phyloP scores from a whole-genome alignment of 2,888 invertebrate genomes.

The Rhamnusium bicolor region DNA sequence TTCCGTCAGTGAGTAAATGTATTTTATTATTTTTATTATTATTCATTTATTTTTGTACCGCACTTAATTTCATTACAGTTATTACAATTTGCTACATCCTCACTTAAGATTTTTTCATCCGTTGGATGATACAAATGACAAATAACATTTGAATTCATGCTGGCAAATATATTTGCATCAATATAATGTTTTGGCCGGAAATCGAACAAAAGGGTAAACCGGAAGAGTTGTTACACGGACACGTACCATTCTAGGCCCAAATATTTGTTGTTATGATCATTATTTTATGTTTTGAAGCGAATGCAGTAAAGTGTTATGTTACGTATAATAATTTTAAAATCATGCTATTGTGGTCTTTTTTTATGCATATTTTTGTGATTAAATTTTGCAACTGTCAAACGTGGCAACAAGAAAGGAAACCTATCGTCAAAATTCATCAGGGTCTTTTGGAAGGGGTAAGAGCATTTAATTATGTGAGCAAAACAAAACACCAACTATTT shows the following conservation, averaged over 20 bases:
- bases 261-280: conserved; percentile 51
- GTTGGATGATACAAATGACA: not conserved
- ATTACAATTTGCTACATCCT: not conserved
- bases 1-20: too few relatives aligned
- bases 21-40: too few relatives aligned
- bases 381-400: conserved; percentile 40
- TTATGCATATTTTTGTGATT: conserved; percentile 31
- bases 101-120: not conserved
- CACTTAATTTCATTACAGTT: not conserved
- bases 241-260: conserved; percentile 37
- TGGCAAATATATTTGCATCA: conserved; percentile 37
- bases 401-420: conserved; percentile 61
- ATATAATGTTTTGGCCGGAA: conserved; percentile 52
- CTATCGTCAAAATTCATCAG: conserved; percentile 74
- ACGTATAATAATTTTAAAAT: conserved; percentile 4
- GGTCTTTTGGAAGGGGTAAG: conserved; percentile 77
- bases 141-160: not conserved
- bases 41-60: not conserved
- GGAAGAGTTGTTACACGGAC: conserved; percentile 53
- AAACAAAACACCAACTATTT: not conserved
- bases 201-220: conserved; percentile 60
- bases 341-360: conserved; percentile 19
- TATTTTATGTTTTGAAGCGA: conserved; percentile 3
- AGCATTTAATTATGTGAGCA: conserved; percentile 42
- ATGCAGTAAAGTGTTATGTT: conserved; percentile 1